These are phyloP conservation scores for Henicopernis longicauda DNA, from an alignment of 2,113 vertebrate species.

Conservation along the genomic window DNA sequence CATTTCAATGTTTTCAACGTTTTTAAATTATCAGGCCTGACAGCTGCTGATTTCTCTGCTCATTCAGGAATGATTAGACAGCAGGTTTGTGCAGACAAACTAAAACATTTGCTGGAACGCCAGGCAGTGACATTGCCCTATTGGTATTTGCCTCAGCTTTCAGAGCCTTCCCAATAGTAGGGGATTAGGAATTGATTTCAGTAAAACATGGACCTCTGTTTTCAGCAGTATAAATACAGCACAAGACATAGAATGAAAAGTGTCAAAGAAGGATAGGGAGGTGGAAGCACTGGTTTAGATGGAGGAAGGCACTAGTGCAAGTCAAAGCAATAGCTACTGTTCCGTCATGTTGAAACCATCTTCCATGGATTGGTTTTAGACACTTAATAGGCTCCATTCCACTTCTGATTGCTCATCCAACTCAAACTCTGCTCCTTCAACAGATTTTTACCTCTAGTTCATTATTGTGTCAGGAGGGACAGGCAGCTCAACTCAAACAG, in stretches of 20 bases:
- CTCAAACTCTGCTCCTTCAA: not conserved
- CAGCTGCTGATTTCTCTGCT: not conserved
- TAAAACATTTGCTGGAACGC: not conserved
- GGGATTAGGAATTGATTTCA: not conserved
- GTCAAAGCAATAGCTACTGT: not conserved
- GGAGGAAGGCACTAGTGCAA: not conserved
- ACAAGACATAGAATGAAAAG: not conserved
- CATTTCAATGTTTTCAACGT: not conserved
- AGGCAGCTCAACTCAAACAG: not conserved
- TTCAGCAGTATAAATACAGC: not conserved
- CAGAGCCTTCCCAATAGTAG: not conserved
- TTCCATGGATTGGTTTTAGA: not conserved
- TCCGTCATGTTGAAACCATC: not conserved
- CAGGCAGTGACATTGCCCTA: not conserved
- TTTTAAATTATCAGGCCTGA: not conserved
- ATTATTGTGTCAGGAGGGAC: not conserved
- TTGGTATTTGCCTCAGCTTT: not conserved
- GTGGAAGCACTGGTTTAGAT: not conserved
- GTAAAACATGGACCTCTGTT: not conserved
- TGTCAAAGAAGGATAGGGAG: not conserved
- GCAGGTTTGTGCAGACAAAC: not conserved
- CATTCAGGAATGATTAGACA: not conserved
- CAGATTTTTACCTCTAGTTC: not conserved
- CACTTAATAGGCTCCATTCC: not conserved
- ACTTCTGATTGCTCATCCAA: not conserved